Evolutionary conservation across 1,140 invertebrate genomes (phyloP).

Genomic region (Zaprionus taronus): DNA sequence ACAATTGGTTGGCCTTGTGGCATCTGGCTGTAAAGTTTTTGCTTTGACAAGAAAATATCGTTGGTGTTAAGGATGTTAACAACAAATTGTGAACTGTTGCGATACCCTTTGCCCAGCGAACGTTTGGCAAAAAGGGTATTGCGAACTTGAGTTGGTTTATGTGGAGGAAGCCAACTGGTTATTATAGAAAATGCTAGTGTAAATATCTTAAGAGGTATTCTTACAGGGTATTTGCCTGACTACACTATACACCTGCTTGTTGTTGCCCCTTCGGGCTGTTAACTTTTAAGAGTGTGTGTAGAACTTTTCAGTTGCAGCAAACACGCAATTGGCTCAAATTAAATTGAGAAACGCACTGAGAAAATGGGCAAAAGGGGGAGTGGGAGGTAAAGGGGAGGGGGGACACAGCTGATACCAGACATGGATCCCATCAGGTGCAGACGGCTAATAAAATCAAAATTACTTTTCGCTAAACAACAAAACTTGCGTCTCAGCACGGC

Average conservation of each 20-base stretch:
- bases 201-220: too few relatives aligned
- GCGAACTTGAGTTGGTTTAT: neutral
- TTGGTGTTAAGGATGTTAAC: slow-evolving; percentile 55
- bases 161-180: too few relatives aligned
- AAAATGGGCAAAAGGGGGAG: neutral
- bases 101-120: neutral
- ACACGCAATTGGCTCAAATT: slow-evolving; percentile 70
- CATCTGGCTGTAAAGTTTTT: slow-evolving; percentile 56
- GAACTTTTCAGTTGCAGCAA: slow-evolving; percentile 60
- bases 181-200: too few relatives aligned
- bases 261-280: slow-evolving; percentile 31
- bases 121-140: neutral
- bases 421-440: slow-evolving; percentile 73
- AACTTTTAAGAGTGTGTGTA: slow-evolving; percentile 54
- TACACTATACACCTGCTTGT: slow-evolving; percentile 21
- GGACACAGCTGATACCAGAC: neutral
- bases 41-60: slow-evolving; percentile 64
- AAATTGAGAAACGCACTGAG: slow-evolving; percentile 62
- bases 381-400: neutral
- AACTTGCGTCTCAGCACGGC: slow-evolving; percentile 35
- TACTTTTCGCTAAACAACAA: slow-evolving; percentile 65
- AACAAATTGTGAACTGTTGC: slow-evolving; percentile 63
- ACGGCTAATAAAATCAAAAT: slow-evolving; percentile 83
- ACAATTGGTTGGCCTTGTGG: slow-evolving; percentile 55
- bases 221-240: neutral